phyloP scores from a whole-genome alignment of 2,797 vertebrate species.

The Eleutherodactylus coqui region DNA sequence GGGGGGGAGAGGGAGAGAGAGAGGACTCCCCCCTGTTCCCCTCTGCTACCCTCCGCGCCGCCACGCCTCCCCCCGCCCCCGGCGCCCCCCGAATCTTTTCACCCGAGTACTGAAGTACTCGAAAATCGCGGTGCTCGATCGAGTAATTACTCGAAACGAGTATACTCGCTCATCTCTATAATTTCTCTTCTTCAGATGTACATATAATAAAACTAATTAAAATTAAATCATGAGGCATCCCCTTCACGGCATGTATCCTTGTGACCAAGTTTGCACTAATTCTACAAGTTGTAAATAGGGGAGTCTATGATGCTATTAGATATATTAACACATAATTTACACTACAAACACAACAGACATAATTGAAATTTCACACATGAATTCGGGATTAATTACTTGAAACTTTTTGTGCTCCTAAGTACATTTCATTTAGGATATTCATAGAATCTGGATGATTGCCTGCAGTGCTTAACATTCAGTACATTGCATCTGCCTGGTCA shows the following conservation, averaged over 20 bases:
- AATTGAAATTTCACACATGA: neutral
- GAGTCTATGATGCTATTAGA: neutral
- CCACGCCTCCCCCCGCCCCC: no score
- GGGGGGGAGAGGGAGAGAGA: no score
- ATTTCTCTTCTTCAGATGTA: no score
- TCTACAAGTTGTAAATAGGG: neutral
- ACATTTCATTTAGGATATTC: slow-evolving; percentile 50
- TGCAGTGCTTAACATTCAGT: slow-evolving; percentile 51
- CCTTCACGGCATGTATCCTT: no score
- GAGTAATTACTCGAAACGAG: no score
- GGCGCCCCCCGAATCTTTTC: no score
- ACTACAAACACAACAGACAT: neutral
- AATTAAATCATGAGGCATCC: neutral
- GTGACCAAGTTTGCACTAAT: neutral
- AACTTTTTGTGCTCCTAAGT: slow-evolving; percentile 18
- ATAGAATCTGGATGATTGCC: slow-evolving; percentile 51
- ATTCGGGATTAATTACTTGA: slow-evolving; percentile 1
- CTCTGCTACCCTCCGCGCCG: no score
- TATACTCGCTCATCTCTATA: no score
- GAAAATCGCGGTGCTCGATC: no score
- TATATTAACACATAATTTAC: neutral
- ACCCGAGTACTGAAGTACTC: no score
- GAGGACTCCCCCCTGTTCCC: no score
- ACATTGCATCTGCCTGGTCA: slow-evolving; percentile 34
- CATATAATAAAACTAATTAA: no score